A percentile compares a stretch with the other conserved stretches of the same genome.
These are phyloP conservation scores for Sebastolobus alascanus DNA, from an alignment of 2,797 vertebrate species.

Conservation along the genomic window DNA sequence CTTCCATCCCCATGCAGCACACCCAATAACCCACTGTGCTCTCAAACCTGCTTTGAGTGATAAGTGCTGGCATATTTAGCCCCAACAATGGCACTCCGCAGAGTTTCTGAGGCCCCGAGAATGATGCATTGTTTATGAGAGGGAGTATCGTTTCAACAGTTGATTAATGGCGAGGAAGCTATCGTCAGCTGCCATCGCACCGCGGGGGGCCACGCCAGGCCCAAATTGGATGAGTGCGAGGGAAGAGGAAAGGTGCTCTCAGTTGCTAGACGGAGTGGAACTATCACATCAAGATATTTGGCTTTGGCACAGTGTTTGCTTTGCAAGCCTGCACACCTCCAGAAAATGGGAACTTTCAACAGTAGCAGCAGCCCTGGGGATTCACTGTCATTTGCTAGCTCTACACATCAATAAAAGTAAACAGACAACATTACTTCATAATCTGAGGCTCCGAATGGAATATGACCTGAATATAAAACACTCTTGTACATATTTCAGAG, in stretches of 20 bases:
- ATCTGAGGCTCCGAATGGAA: constrained; percentile 47
- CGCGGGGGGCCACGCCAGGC: constrained; percentile 27
- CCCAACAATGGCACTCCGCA: constrained; percentile 53
- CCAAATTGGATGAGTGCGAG: constrained; percentile 63
- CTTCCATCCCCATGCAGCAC: constrained; percentile 29
- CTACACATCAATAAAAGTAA: constrained; percentile 49
- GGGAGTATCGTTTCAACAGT: constrained; percentile 64
- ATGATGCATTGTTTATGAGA: constrained; percentile 70
- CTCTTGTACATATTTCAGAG: constrained; percentile 48
- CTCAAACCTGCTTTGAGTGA: constrained; percentile 74
- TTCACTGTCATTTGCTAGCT: constrained; percentile 47
- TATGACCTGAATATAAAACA: constrained; percentile 47
- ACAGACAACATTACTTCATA: constrained; percentile 51
- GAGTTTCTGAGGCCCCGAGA: constrained; percentile 52
- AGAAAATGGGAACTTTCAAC: constrained; percentile 50
- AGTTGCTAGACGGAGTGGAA: constrained; percentile 52
- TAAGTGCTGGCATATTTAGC: constrained; percentile 72
- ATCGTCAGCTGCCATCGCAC: constrained; percentile 60
- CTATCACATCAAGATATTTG: constrained; percentile 58
- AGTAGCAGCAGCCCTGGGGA: constrained; percentile 28
- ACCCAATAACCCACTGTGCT: constrained; percentile 63
- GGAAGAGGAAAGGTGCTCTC: constrained; percentile 50
- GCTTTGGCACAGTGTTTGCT: constrained; percentile 46
- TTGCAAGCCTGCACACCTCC: constrained; percentile 39
- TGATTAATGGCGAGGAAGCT: constrained; percentile 71